Base-by-base conservation (phyloP, 2,113 vertebrate species). In the Nesoenas mayeri region DNA sequence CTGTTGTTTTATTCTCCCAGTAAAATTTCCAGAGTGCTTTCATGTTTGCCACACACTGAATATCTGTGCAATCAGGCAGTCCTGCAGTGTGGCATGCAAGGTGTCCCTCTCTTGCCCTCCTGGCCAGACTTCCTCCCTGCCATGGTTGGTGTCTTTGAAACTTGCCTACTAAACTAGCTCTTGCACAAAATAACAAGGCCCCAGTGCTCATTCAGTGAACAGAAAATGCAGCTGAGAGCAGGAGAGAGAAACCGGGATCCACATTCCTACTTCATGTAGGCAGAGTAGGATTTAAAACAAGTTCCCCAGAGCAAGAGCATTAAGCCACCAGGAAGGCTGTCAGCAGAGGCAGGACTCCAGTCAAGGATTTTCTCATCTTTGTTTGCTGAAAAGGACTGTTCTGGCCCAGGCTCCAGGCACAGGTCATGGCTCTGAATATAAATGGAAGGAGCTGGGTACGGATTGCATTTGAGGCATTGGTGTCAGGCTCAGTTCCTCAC, bases 241-340 rank as follows among this genome's bases (percentile, higher is more conserved):
- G 26, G 29, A 71, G 32, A 38, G 8, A 34, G 64, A 62, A 91
- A 36, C 3, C 2, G 5, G 28, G 16, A 19, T 79, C 36, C 0
- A 0, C 42, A 32, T 34, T 48, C 32, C 29, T 57, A 7, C 26
- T 70, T 40, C 36, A 32, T 0, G 0, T 3, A 26, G 57, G 4
- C 36, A 44, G 29, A 19, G 51, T 5, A 17, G 42, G 40, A 54
- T 66, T 83, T 84, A 60, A 65, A 9, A 10, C 2, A 29, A 31
- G 16, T 44, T 57, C n/a, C 18, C 15, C 12, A 31, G 72, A 50
- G 21, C 17, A 78, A 75, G 29, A 65, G 14, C 14, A 26, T 57
- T 67, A 62, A 77, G 56, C 42, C 18, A 34, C 15, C 21, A 50
- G 32, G 54, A 91, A 86, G 70, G 17, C 15, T 0, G 2, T n/a